Conservation (phyloP, 2,888 invertebrate genomes). For the Cordilura impudica region DNA sequence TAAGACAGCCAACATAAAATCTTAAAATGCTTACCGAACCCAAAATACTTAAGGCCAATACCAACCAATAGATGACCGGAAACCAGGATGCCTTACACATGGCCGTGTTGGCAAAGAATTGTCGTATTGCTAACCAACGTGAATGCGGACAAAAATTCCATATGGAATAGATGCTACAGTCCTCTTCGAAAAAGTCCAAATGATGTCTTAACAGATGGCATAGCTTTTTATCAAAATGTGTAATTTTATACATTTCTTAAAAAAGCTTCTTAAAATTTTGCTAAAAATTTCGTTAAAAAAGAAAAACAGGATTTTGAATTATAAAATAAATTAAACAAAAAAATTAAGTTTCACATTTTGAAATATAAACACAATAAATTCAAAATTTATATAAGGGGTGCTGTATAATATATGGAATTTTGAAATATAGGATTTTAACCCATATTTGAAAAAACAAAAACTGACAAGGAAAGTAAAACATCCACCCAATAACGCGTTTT, state of each 20-base stretch:
- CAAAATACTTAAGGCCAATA: slow-evolving; percentile 63
- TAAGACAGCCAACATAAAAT: neutral
- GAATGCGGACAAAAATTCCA: slow-evolving; percentile 65
- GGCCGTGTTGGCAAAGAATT: slow-evolving; percentile 49
- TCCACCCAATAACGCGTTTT: too few species aligned
- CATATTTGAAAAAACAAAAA: too few species aligned
- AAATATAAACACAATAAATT: too few species aligned
- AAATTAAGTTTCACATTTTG: neutral
- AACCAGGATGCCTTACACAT: slow-evolving; percentile 67
- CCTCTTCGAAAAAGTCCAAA: slow-evolving; percentile 58
- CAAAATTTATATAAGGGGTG: too few species aligned
- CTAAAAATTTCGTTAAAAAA: neutral
- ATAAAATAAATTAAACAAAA: too few species aligned
- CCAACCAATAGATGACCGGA: slow-evolving; percentile 69
- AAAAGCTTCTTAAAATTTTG: neutral
- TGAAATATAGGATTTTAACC: too few species aligned
- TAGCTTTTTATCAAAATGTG: slow-evolving; percentile 64
- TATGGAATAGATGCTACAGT: slow-evolving; percentile 67
- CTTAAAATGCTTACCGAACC: slow-evolving; percentile 67
- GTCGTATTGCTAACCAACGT: slow-evolving; percentile 60
- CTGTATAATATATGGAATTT: too few species aligned
- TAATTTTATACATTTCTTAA: slow-evolving; percentile 65
- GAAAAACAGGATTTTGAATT: neutral
- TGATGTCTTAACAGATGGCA: slow-evolving; percentile 61
- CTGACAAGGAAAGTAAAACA: too few species aligned